Evolutionary conservation across 2,888 invertebrate species (phyloP).

Genomic region (Lasioglossum zephyrum): DNA sequence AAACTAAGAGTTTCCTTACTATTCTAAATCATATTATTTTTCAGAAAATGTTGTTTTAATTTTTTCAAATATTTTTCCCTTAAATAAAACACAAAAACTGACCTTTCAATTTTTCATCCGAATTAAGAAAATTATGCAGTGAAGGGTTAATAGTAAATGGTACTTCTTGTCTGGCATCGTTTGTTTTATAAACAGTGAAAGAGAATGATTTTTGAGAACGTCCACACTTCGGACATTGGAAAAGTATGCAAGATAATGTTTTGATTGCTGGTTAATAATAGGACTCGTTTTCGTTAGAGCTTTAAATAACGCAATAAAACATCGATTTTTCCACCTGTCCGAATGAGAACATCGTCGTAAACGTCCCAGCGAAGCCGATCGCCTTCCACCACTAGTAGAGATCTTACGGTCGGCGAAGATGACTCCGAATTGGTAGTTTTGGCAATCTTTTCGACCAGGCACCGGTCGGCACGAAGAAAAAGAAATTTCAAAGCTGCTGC

Average conservation of each 20-base stretch:
- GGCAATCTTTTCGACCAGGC: neutral
- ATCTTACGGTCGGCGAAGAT: constrained; percentile 18
- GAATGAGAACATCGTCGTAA: constrained; percentile 1
- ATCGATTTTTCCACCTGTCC: neutral
- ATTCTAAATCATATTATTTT: too few relatives aligned
- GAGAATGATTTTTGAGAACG: neutral
- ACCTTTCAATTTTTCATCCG: too few relatives aligned
- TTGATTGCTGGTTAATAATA: neutral
- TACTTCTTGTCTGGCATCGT: too few relatives aligned
- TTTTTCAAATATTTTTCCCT: too few relatives aligned
- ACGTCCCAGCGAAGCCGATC: constrained; percentile 44
- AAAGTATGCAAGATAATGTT: neutral
- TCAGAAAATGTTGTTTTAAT: too few relatives aligned
- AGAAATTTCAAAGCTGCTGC: neutral
- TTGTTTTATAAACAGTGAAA: too few relatives aligned
- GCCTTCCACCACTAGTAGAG: constrained; percentile 16
- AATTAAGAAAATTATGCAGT: too few relatives aligned
- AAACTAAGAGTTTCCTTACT: too few relatives aligned
- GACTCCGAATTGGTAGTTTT: constrained; percentile 29
- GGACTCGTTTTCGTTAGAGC: neutral
- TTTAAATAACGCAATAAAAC: neutral
- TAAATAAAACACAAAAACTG: too few relatives aligned
- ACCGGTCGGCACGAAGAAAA: constrained; percentile 4
- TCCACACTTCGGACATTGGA: neutral
- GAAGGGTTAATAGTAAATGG: too few relatives aligned